phyloP scores from a whole-genome alignment of 2,888 invertebrate species.

The Apamea epomidion region DNA sequence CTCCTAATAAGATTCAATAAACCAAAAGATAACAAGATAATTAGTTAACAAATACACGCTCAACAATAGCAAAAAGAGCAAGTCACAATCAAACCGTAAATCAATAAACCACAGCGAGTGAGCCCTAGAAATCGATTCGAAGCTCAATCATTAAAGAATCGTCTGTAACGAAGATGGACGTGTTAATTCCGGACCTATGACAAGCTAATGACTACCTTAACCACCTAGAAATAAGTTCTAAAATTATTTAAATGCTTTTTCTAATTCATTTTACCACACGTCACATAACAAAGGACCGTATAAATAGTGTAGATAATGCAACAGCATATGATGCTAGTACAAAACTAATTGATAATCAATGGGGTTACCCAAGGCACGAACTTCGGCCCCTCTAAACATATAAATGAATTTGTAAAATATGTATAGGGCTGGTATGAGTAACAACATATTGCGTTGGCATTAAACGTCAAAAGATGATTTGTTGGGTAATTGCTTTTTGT shows the following conservation, averaged over 20 bases:
- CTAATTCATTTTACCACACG: conserved; percentile 74
- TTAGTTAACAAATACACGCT: conserved; percentile 72
- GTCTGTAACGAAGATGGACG: conserved; percentile 88
- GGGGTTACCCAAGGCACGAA: conserved; percentile 73
- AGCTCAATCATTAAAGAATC: conserved; percentile 87
- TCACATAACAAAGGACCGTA: conserved; percentile 82
- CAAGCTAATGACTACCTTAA: conserved; percentile 73
- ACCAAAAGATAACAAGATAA: conserved; percentile 77
- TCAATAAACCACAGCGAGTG: conserved; percentile 87
- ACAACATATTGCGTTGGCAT: conserved; percentile 89
- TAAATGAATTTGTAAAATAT: conserved; percentile 87
- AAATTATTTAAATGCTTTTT: conserved; percentile 62
- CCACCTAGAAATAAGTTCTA: conserved; percentile 67
- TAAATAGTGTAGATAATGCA: conserved; percentile 89
- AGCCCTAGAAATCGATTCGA: conserved; percentile 86
- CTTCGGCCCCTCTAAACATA: conserved; percentile 78
- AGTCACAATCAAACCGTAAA: conserved; percentile 87
- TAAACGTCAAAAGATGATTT: conserved; percentile 90
- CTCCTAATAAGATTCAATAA: conserved; percentile 47
- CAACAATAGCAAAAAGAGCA: conserved; percentile 79
- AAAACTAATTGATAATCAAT: conserved; percentile 90
- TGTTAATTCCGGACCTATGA: conserved; percentile 79
- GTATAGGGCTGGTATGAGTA: conserved; percentile 80
- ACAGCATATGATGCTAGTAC: conserved; percentile 86
- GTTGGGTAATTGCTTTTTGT: conserved; percentile 89